Evolutionary conservation across 2,113 vertebrate genomes (phyloP).

Genomic region (Nothocercus nigrocapillus): DNA sequence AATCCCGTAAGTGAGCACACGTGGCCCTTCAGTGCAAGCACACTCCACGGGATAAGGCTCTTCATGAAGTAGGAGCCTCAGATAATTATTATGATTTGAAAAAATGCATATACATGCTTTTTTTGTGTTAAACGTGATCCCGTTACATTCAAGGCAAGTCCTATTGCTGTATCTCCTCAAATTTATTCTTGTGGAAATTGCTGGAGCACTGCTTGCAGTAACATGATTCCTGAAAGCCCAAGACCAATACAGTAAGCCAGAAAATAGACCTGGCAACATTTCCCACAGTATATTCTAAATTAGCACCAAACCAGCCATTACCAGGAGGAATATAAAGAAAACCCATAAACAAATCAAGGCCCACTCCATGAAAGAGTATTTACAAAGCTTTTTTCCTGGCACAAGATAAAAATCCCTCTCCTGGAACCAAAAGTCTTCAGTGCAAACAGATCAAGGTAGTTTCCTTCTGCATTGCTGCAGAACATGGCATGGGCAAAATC

Average conservation of each 20-base stretch:
- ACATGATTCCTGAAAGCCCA: background rate
- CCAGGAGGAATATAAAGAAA: background rate
- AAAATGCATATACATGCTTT: background rate
- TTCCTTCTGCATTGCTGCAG: background rate
- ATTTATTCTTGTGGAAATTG: background rate
- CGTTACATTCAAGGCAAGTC: background rate
- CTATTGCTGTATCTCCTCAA: background rate
- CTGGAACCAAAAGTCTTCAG: background rate
- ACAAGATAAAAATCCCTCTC: background rate
- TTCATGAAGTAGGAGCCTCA: background rate
- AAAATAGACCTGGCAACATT: background rate
- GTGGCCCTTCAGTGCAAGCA: background rate
- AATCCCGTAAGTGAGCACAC: background rate
- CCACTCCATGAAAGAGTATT: background rate
- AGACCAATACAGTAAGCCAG: background rate
- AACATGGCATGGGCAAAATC: constrained; percentile 16
- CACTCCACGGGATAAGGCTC: background rate
- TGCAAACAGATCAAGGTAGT: constrained; percentile 14
- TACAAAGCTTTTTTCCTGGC: constrained; percentile 5
- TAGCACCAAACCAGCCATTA: background rate
- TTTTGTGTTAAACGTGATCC: background rate
- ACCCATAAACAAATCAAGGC: background rate
- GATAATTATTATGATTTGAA: background rate
- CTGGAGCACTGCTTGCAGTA: background rate
- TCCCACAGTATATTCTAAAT: background rate